These are phyloP conservation scores for Drosophila seguyi DNA, from an alignment of 1,140 invertebrate genomes.

Conservation along the genomic window DNA sequence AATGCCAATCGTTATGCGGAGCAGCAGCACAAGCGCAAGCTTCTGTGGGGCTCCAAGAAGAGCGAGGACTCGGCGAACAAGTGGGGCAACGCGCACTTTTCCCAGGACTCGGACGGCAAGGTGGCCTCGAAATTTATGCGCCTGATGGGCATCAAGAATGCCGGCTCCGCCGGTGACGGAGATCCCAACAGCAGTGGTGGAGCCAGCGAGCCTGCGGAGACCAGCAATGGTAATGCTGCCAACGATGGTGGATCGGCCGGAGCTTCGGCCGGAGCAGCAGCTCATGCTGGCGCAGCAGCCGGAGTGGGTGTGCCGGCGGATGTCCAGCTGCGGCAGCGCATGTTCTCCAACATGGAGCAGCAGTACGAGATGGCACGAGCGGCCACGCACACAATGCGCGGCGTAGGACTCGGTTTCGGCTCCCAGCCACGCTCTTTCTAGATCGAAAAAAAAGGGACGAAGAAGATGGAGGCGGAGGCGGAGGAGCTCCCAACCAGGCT, in stretches of 20 bases:
- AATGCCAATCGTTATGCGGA: constrained; percentile 94
- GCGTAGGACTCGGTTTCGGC: constrained; percentile 94
- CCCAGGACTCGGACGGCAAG: constrained; percentile 94
- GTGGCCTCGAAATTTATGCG: constrained; percentile 97
- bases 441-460: not conserved
- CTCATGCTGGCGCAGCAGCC: constrained; percentile 19
- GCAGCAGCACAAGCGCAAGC: constrained; percentile 93
- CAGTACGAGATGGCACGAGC: constrained; percentile 97
- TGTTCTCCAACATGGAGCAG: constrained; percentile 96
- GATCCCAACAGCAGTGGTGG: constrained; percentile 14
- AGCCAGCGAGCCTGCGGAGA: constrained; percentile 28
- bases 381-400: constrained; percentile 96
- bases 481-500: constrained; percentile 30
- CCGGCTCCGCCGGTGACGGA: constrained; percentile 4
- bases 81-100: constrained; percentile 94
- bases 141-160: constrained; percentile 94
- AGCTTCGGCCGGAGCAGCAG: not conserved
- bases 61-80: constrained; percentile 87
- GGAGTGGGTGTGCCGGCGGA: constrained; percentile 83
- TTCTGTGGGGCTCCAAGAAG: constrained; percentile 93
- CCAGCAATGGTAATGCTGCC: constrained; percentile 26
- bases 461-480: not conserved
- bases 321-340: constrained; percentile 94
- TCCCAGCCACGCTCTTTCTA: constrained; percentile 78
- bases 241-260: constrained; percentile 24